Evolutionary conservation across 2,797 vertebrate genomes (phyloP), one percentile per base, ranked within the genome.

Genomic region (Manis javanica): DNA sequence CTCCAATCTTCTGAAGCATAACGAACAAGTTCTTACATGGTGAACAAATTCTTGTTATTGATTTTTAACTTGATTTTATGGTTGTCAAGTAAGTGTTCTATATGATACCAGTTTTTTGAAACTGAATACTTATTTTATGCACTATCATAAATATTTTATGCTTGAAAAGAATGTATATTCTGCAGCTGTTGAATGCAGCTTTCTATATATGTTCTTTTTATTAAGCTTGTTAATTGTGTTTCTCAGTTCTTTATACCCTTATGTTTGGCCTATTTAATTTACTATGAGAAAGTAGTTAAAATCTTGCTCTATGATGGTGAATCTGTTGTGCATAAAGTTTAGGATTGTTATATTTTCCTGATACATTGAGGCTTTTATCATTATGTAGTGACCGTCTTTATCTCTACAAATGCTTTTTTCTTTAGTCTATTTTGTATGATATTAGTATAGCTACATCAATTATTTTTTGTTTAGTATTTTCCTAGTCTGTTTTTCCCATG

Each of bases 11-110:
- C n/a, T 34, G 34, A 34, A 34, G 34, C 34, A 34, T 34, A 34
- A 34, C 34, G 34, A 34, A 34, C 34, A 34, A 34, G 34, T 34
- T 34, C 34, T 34, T 34, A 34, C 34, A 34, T 34, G 34, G 34
- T 34, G 34, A 34, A 34, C 34, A 34, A 34, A 34, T 34, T 34
- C 34, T 34, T 34, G 34, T 34, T 34, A 34, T 34, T 82, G 74
- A 59, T 71, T 95, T 92, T 89, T 82, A 71, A 84, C 26, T 57
- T 84, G 49, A 93, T 87, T 93, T 95, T 95, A 71, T 77, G 18
- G 6, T 66, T 88, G 63, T 94, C n/a, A 72, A 42, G 37, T 93
- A 86, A 86, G 16, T 53, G 29, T 53, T 72, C 34, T 87, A 1
- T 46, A 74, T 71, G 69, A 39, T 68, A 79, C 6, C 10, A 53